phyloP scores from a whole-genome alignment of 2,113 vertebrate species.

The Mirza zaza region DNA sequence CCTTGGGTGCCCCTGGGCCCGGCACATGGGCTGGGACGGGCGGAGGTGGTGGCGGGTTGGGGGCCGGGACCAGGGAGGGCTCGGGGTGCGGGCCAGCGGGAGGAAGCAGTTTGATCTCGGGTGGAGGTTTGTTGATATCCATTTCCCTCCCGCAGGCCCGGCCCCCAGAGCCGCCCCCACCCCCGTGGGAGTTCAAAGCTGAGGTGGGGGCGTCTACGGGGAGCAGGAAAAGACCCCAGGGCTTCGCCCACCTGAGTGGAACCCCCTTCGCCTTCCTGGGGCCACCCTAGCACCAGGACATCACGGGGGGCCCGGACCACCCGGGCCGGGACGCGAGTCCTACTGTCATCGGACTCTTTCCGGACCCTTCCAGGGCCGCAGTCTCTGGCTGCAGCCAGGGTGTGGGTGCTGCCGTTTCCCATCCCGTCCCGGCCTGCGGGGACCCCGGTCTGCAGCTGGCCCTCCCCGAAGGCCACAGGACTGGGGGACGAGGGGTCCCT shows the following conservation, averaged over 20 bases:
- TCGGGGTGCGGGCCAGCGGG: fast-evolving
- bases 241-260: background rate
- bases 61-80: background rate
- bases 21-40: background rate
- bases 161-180: background rate
- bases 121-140: background rate
- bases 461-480: fast-evolving
- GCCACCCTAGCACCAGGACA: fast-evolving
- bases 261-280: background rate
- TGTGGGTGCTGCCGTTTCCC: fast-evolving
- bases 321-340: background rate
- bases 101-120: background rate
- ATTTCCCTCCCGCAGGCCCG: background rate
- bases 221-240: background rate
- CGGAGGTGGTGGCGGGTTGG: no score
- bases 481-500: no score
- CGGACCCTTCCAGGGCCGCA: fast-evolving
- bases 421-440: fast-evolving
- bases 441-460: fast-evolving
- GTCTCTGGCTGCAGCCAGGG: background rate
- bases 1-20: background rate
- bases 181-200: background rate
- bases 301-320: background rate
- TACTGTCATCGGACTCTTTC: fast-evolving
- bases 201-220: background rate